These are phyloP conservation scores for Centropyge bicolor DNA, from an alignment of 2,797 vertebrate genomes.

Conservation along the genomic window DNA sequence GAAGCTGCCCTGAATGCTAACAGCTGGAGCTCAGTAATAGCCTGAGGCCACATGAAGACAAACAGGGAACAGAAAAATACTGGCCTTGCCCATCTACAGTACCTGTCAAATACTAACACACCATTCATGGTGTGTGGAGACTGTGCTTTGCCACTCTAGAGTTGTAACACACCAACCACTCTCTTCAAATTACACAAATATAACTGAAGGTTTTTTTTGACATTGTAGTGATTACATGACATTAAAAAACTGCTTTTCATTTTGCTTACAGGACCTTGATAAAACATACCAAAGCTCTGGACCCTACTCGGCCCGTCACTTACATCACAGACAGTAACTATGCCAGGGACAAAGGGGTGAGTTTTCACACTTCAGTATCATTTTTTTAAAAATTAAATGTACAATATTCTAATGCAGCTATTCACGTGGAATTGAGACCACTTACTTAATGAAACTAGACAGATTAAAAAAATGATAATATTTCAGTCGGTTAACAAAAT, in stretches of 20 bases:
- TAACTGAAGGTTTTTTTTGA: neutral
- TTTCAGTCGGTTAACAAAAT: too few species aligned
- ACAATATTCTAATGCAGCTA: too few species aligned
- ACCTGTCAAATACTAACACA: neutral
- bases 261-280: constrained; percentile 88
- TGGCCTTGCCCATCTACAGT: neutral
- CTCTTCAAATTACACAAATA: neutral
- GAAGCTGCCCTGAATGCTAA: constrained; percentile 7
- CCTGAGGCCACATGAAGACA: constrained; percentile 8
- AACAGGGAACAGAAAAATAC: neutral
- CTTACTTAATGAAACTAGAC: too few species aligned
- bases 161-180: neutral
- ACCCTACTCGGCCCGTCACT: constrained; percentile 92
- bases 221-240: neutral
- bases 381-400: too few species aligned
- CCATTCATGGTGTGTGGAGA: too few species aligned
- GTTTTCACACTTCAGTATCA: constrained; percentile 51
- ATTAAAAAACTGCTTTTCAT: neutral
- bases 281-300: constrained; percentile 89
- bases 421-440: too few species aligned
- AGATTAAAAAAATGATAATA: too few species aligned
- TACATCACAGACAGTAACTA: constrained; percentile 88
- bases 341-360: constrained; percentile 91
- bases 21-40: constrained; percentile 19
- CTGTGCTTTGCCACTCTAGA: neutral